These are phyloP conservation scores for Stenopsyche tienmushanensis DNA, from an alignment of 1,140 invertebrate species.

Conservation along the genomic window DNA sequence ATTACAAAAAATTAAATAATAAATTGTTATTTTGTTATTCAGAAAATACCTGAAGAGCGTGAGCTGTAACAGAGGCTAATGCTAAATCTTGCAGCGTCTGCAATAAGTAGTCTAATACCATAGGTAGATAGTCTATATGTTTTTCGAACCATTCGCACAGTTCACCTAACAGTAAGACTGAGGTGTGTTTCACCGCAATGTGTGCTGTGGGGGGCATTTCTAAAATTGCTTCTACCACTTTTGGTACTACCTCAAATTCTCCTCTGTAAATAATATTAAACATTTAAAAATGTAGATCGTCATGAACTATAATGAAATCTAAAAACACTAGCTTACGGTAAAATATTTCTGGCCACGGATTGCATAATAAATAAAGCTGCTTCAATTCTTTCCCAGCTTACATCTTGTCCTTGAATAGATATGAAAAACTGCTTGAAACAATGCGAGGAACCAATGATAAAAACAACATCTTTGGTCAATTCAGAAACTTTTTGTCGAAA, in stretches of 20 bases:
- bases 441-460: conserved; percentile 89
- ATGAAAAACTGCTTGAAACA: conserved; percentile 92
- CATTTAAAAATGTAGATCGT: background rate
- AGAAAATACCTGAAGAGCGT: conserved; percentile 60
- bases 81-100: conserved; percentile 67
- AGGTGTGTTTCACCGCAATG: conserved; percentile 85
- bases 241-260: conserved; percentile 88
- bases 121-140: conserved; percentile 78
- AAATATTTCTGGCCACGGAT: conserved; percentile 91
- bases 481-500: conserved; percentile 90
- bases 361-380: conserved; percentile 96
- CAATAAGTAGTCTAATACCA: conserved; percentile 78
- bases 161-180: conserved; percentile 86
- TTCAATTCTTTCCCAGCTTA: conserved; percentile 90
- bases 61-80: conserved; percentile 76
- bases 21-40: background rate
- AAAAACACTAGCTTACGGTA: conserved; percentile 74
- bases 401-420: conserved; percentile 64
- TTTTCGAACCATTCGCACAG: conserved; percentile 93
- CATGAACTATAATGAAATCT: conserved; percentile 11
- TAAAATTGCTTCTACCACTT: conserved; percentile 89
- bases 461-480: conserved; percentile 96
- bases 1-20: conserved; percentile 9
- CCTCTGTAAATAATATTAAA: conserved; percentile 65
- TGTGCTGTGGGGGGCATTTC: conserved; percentile 82